Conservation (phyloP, 2,888 invertebrate genomes). For the Ectropis crepuscularia region DNA sequence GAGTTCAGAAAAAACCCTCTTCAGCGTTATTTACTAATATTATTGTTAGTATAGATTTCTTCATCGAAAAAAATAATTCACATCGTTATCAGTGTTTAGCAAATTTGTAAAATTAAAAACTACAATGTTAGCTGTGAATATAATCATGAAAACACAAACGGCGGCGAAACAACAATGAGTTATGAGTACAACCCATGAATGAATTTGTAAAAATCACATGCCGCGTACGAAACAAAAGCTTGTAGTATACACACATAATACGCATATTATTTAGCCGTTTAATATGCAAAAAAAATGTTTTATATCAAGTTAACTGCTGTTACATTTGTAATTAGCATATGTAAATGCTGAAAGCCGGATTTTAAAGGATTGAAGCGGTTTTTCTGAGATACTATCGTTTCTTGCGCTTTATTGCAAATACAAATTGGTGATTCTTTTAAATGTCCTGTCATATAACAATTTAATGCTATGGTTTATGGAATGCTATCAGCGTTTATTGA, state of each 20-base stretch:
- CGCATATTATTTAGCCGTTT: slow-evolving; percentile 26
- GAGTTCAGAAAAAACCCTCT: no score
- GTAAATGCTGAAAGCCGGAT: slow-evolving; percentile 36
- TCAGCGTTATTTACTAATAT: no score
- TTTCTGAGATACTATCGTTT: slow-evolving; percentile 34
- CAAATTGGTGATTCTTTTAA: slow-evolving; percentile 13
- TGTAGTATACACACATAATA: slow-evolving; percentile 20
- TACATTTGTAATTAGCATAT: slow-evolving; percentile 40
- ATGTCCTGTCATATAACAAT: slow-evolving; percentile 8
- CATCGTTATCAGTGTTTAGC: no score
- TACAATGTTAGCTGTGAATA: no score
- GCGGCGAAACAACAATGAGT: slow-evolving; percentile 15
- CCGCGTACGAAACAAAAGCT: slow-evolving; percentile 17
- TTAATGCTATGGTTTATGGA: not conserved
- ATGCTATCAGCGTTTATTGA: not conserved
- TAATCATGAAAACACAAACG: not conserved
- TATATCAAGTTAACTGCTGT: slow-evolving; percentile 40
- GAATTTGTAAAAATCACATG: slow-evolving; percentile 24
- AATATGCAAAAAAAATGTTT: slow-evolving; percentile 40
- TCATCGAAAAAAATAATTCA: no score
- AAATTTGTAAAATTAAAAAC: no score
- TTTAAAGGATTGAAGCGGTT: slow-evolving; percentile 27
- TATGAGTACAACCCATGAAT: slow-evolving; percentile 17
- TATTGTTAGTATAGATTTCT: no score
- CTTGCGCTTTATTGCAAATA: slow-evolving; percentile 20